Evolutionary conservation across 2,113 vertebrate species (phyloP).

Genomic region (Coptodon bakossiorum): DNA sequence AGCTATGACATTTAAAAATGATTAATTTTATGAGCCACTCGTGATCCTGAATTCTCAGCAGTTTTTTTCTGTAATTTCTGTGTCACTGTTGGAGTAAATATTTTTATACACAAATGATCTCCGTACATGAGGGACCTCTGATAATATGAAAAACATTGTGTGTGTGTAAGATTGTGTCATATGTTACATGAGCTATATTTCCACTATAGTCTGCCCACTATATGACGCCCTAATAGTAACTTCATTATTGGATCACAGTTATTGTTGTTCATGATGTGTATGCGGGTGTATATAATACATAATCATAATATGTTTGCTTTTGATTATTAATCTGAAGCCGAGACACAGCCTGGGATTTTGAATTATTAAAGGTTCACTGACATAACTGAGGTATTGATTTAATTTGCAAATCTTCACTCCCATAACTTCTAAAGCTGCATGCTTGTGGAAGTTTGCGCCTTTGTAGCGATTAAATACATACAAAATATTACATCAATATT

Average conservation of each 20-base stretch:
- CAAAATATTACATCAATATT: not conserved
- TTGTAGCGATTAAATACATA: not conserved
- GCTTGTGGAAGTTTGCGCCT: fast-evolving
- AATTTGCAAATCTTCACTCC: not conserved
- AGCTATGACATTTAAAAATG: not conserved
- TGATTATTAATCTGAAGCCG: not conserved
- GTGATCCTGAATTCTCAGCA: not conserved
- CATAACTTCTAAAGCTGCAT: not conserved
- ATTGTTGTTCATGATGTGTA: not conserved
- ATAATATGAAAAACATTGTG: not conserved
- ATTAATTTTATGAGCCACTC: not conserved
- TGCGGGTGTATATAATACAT: not conserved
- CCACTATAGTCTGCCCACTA: not conserved
- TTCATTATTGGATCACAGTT: not conserved
- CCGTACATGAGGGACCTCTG: not conserved
- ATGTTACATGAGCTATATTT: not conserved
- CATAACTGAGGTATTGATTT: not conserved
- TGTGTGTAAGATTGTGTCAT: not conserved
- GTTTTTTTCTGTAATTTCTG: not conserved
- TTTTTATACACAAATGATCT: not conserved
- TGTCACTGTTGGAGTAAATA: not conserved
- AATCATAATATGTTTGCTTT: not conserved
- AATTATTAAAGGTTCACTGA: not conserved
- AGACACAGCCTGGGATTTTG: not conserved
- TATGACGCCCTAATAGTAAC: not conserved